These are phyloP conservation scores for Zaprionus taronus DNA, from an alignment of 1,140 invertebrate genomes.

Conservation along the genomic window DNA sequence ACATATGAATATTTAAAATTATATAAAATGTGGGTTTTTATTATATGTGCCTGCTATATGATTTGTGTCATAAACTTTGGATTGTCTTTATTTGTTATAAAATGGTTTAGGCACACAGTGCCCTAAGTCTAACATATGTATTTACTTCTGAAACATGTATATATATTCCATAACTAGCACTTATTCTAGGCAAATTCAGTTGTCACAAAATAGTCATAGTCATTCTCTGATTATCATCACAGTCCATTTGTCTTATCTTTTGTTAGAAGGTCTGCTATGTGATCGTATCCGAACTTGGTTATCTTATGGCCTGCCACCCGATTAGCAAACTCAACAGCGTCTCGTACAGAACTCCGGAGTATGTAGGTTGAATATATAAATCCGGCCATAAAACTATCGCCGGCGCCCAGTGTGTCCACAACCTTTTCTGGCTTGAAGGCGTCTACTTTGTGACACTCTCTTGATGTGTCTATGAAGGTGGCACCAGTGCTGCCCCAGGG, in stretches of 20 bases:
- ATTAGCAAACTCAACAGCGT: constrained; percentile 87
- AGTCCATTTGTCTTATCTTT: not conserved
- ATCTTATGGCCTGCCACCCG: constrained; percentile 88
- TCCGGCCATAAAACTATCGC: constrained; percentile 88
- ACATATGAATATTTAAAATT: not conserved
- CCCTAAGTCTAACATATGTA: not conserved
- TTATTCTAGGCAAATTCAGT: not conserved
- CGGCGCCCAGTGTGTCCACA: constrained; percentile 89
- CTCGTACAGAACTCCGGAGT: constrained; percentile 5
- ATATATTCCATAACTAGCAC: not conserved
- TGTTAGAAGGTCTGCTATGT: constrained; percentile 37
- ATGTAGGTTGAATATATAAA: constrained; percentile 85
- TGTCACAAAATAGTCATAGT: not conserved
- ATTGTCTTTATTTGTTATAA: not conserved
- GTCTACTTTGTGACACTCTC: constrained; percentile 84
- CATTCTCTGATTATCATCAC: not conserved
- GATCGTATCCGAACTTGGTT: constrained; percentile 85
- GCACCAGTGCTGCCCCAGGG: constrained; percentile 90
- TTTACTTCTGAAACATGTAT: not conserved
- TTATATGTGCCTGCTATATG: not conserved
- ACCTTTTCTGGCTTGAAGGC: constrained; percentile 85
- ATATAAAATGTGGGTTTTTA: constrained; percentile 1
- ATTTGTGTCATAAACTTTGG: not conserved
- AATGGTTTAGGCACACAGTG: not conserved
- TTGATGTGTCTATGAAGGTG: constrained; percentile 85